A percentile compares a stretch with the other conserved stretches of the same genome.
phyloP scores from a whole-genome alignment of 2,113 vertebrate species.

The Pangasianodon hypophthalmus region DNA sequence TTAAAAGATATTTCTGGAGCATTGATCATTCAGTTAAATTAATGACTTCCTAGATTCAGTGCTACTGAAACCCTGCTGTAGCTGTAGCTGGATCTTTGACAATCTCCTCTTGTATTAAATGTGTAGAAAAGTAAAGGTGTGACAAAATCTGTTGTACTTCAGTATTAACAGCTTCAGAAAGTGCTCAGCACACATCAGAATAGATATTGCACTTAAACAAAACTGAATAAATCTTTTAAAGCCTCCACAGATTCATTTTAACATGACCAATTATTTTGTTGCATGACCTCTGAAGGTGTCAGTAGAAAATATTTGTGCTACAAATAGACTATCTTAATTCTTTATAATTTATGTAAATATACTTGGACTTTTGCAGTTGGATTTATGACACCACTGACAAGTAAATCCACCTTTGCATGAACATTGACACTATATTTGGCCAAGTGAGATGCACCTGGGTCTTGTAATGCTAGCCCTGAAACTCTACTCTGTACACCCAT shows the following conservation, averaged over 20 bases:
- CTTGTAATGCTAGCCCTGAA: slow-evolving; percentile 55
- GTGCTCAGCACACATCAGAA: neutral
- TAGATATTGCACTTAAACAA: neutral
- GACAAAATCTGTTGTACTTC: neutral
- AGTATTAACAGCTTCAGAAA: neutral
- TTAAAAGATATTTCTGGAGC: neutral
- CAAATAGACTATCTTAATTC: neutral
- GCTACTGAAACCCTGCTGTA: slow-evolving; percentile 6
- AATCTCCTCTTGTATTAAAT: neutral
- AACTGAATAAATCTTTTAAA: neutral
- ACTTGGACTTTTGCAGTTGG: neutral
- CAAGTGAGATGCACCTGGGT: slow-evolving; percentile 35
- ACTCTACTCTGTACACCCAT: slow-evolving; percentile 49
- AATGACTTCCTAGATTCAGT: neutral
- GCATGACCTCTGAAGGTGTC: neutral
- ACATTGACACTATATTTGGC: slow-evolving; percentile 19
- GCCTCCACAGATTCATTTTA: neutral
- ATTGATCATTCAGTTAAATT: neutral
- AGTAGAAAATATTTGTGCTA: neutral
- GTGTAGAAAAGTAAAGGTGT: neutral
- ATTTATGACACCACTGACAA: slow-evolving; percentile 11
- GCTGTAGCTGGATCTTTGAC: neutral
- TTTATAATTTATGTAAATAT: neutral
- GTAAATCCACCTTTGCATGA: neutral
- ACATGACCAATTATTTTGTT: neutral